Conservation (phyloP, 2,113 vertebrate genomes). For the Strix aluco region DNA sequence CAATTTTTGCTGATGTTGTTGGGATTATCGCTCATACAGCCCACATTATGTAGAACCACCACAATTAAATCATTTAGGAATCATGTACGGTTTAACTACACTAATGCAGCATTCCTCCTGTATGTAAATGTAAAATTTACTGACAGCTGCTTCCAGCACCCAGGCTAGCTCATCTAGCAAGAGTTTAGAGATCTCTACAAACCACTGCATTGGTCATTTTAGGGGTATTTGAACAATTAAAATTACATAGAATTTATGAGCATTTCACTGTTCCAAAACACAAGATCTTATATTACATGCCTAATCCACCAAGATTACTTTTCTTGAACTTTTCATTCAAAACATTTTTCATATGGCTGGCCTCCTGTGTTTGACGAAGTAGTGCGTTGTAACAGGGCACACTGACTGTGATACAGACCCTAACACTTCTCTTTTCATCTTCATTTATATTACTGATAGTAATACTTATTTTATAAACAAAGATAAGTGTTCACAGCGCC, state of each 20-base stretch:
- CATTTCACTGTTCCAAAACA: not conserved
- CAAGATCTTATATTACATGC: not conserved
- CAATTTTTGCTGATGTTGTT: not conserved
- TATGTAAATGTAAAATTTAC: not conserved
- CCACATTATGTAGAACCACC: not conserved
- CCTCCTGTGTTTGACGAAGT: not conserved
- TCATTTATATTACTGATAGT: not conserved
- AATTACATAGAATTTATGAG: not conserved
- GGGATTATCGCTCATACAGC: not conserved
- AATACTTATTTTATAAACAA: not conserved
- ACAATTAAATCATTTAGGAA: not conserved
- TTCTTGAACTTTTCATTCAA: not conserved
- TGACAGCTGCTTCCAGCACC: not conserved
- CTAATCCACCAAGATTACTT: not conserved
- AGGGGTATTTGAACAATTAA: not conserved
- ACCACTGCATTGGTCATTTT: not conserved
- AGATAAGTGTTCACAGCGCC: not conserved
- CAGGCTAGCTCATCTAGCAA: conserved; percentile 15
- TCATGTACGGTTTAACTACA: not conserved
- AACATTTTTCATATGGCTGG: not conserved
- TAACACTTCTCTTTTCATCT: not conserved
- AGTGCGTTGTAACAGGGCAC: not conserved
- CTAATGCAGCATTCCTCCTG: not conserved
- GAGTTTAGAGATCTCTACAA: not conserved
- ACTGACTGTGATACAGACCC: not conserved